Conservation (phyloP, 2,113 vertebrate genomes). For the Paradoxurus hermaphroditus region DNA sequence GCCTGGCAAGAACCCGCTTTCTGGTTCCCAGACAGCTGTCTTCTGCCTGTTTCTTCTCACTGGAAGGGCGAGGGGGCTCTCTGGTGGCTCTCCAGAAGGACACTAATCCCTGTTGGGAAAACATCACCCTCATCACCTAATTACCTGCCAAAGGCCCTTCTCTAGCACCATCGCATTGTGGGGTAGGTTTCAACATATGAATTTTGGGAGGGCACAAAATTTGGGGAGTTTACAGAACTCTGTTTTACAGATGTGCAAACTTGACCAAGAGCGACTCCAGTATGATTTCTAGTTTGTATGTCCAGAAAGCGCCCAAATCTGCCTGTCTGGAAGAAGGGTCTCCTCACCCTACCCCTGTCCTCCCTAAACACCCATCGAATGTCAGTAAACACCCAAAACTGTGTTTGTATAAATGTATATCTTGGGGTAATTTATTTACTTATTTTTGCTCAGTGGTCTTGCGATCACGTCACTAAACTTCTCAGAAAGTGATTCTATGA, state of each 20-base stretch:
- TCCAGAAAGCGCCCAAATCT: neutral
- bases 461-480: neutral
- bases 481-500: neutral
- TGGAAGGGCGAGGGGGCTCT: no score
- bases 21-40: neutral
- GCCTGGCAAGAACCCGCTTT: no score
- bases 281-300: neutral
- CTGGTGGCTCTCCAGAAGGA: neutral
- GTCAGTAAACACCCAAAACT: neutral
- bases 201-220: neutral
- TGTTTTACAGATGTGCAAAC: neutral
- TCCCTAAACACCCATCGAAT: neutral
- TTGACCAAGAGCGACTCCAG: neutral
- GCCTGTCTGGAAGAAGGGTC: neutral
- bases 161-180: neutral
- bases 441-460: neutral
- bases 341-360: no score
- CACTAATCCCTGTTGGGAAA: no score
- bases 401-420: neutral
- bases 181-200: no score
- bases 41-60: neutral
- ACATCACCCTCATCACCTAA: neutral
- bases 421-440: neutral
- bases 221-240: neutral
- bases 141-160: neutral